Evolutionary conservation across 2,113 vertebrate species (phyloP), one percentile per base, ranked within the genome.

Genomic region (Asarcornis scutulata): DNA sequence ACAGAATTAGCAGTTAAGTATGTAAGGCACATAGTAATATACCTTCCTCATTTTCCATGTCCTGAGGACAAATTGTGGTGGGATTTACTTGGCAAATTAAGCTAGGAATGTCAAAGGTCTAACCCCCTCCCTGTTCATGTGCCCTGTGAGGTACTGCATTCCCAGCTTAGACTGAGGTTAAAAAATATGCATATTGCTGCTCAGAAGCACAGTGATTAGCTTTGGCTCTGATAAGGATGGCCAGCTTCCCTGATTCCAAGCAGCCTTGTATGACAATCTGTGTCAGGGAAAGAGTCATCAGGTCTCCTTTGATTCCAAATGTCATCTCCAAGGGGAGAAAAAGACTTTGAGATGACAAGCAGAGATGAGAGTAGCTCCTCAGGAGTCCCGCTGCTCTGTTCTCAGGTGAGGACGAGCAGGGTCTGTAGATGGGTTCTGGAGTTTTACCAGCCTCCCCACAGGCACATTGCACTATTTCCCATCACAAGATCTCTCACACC

Each of bases 321-420:
- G 11, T 32, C 17, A 23, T 8, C 66, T 88, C 38, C 66, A 69
- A 40, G 0, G 1, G 32, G 32, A 42, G n/a, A 66, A 38, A 78
- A 25, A 0, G 5, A 53, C 75, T 56, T 72, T 60, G 48, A 59
- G 76, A 64, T 0, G 18, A 25, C 0, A 1, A 52, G 14, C 5
- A 53, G 32, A 17, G 44, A 31, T 21, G 55, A 21, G 34, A n/a
- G 53, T 20, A 46, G 46, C 38, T 89, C 44, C 82, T 66, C 0
- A 0, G 53, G 27, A 53, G 16, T 67, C 26, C 46, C 20, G 46
- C 46, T 48, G 46, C 20, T 80, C 89, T 73, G n/a, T 42, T 67
- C 26, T 59, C 15, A 7, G 31, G 52, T 29, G 26, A 86, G 53
- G n/a, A 40, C 0, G 1, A 76, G 42, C 58, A 83, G 71, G 20